These are phyloP conservation scores for Cryptocephalus moraei DNA, from an alignment of 2,888 invertebrate genomes.

Conservation along the genomic window DNA sequence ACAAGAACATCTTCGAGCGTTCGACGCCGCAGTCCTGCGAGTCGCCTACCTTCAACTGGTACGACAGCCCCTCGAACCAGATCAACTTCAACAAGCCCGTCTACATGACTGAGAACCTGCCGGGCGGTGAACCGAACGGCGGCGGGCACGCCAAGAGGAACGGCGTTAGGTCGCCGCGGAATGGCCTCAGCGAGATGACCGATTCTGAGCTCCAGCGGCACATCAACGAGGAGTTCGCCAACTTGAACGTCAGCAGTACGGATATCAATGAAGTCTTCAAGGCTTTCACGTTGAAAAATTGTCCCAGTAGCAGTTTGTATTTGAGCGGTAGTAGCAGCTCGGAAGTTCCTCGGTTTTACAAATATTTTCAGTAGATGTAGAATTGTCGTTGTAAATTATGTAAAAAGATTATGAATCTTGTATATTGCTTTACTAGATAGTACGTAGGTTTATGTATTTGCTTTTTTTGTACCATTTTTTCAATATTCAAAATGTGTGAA, in stretches of 20 bases:
- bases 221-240: constrained; percentile 32
- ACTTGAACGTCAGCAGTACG: constrained; percentile 25
- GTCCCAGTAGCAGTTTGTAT: constrained; percentile 22
- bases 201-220: constrained; percentile 27
- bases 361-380: constrained; percentile 43
- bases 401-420: no score
- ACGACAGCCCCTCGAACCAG: constrained; percentile 31
- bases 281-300: constrained; percentile 30
- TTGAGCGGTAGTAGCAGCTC: constrained; percentile 31
- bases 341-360: constrained; percentile 41
- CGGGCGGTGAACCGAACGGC: constrained; percentile 6
- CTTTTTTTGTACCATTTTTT: no score
- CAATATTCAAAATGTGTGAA: no score
- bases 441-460: no score
- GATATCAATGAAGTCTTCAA: constrained; percentile 26
- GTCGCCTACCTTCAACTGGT: constrained; percentile 30
- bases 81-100: constrained; percentile 33
- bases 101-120: constrained; percentile 26
- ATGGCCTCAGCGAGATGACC: constrained; percentile 7
- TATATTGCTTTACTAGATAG: no score
- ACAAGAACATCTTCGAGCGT: constrained; percentile 21
- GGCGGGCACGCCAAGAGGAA: not conserved
- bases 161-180: not conserved
- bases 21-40: constrained; percentile 23
- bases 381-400: no score